phyloP scores from a whole-genome alignment of 2,888 invertebrate genomes.

The Autographa gamma region DNA sequence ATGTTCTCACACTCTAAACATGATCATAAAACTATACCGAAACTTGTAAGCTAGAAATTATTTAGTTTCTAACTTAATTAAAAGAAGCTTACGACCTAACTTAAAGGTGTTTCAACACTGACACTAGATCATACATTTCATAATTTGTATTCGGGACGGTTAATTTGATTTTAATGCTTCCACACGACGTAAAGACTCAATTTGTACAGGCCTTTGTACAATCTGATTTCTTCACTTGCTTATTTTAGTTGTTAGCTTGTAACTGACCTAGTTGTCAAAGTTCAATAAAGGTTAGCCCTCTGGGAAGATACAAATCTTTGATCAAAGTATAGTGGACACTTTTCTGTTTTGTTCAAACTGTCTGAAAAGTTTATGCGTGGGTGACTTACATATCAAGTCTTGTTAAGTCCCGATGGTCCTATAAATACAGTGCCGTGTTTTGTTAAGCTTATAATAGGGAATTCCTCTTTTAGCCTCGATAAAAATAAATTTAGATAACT shows the following conservation, averaged over 20 bases:
- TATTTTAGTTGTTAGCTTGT: not conserved
- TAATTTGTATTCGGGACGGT: not conserved
- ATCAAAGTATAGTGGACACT: slow-evolving; percentile 14
- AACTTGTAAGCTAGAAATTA: not conserved
- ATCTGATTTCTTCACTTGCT: not conserved
- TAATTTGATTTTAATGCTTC: not conserved
- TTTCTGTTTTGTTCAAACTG: slow-evolving; percentile 21
- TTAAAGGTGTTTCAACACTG: slow-evolving; percentile 2
- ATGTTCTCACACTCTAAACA: not conserved
- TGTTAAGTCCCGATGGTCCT: slow-evolving; percentile 19
- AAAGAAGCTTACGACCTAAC: slow-evolving; percentile 4
- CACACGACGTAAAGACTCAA: not conserved
- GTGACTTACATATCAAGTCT: slow-evolving; percentile 34
- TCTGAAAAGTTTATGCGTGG: slow-evolving; percentile 36
- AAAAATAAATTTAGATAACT: not conserved
- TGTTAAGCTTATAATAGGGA: slow-evolving; percentile 4
- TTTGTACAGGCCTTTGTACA: not conserved
- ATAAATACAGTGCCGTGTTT: slow-evolving; percentile 8
- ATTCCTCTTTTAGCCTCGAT: not conserved
- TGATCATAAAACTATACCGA: not conserved
- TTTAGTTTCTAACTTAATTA: slow-evolving; percentile 25
- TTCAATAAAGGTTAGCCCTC: slow-evolving; percentile 1
- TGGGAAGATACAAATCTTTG: slow-evolving; percentile 11
- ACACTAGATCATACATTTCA: not conserved
- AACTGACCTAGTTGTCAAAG: not conserved